Evolutionary conservation across 2,113 vertebrate genomes (phyloP).

Genomic region (Lasiurus cinereus): DNA sequence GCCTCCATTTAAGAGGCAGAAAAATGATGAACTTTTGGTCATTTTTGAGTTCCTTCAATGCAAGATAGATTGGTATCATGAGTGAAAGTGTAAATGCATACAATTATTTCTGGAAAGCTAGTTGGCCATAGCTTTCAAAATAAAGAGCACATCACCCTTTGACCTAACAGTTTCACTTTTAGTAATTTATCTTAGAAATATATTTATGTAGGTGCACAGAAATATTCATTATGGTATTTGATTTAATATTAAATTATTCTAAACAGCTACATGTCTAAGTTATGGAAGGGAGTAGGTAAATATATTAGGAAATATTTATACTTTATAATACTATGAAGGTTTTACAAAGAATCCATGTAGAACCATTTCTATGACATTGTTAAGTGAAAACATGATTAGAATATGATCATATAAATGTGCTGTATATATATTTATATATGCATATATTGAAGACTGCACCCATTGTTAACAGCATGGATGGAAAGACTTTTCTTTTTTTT

Average conservation of each 20-base stretch:
- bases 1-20: background rate
- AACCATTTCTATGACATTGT: background rate
- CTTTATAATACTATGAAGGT: background rate
- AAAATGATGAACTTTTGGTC: slow-evolving; percentile 20
- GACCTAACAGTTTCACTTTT: slow-evolving; percentile 14
- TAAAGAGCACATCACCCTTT: slow-evolving; percentile 14
- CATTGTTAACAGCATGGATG: background rate
- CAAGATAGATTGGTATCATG: background rate
- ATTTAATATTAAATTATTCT: slow-evolving; percentile 47
- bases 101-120: slow-evolving; percentile 52
- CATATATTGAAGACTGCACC: background rate
- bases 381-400: slow-evolving; percentile 16
- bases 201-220: background rate
- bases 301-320: slow-evolving; percentile 15
- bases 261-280: background rate
- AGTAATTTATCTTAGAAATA: slow-evolving; percentile 41
- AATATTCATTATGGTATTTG: background rate
- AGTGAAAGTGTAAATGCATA: background rate
- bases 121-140: slow-evolving; percentile 39
- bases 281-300: background rate
- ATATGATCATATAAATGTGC: slow-evolving; percentile 8
- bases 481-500: background rate
- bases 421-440: background rate
- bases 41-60: slow-evolving; percentile 47
- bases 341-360: background rate